These are phyloP conservation scores for Andricus grossulariae DNA, from an alignment of 1,140 invertebrate genomes.

Conservation along the genomic window DNA sequence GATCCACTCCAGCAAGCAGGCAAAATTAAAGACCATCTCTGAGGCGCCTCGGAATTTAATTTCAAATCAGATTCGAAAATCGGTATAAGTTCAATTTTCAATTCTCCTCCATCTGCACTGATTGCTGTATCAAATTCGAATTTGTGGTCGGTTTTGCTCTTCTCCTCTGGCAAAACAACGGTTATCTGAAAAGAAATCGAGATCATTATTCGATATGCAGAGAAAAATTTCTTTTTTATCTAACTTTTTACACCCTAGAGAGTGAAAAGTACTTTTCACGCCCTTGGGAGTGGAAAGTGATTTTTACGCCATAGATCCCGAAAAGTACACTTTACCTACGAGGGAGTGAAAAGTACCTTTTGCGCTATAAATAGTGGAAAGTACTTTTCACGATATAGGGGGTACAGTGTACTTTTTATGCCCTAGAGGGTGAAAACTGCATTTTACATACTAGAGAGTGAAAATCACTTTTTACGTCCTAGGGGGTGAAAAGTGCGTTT, in stretches of 20 bases:
- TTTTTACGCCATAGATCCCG: no score
- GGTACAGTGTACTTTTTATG: no score
- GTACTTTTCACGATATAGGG: no score
- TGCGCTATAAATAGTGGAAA: no score
- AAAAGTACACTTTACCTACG: no score
- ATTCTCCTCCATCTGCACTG: slow-evolving; percentile 73
- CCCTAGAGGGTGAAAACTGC: no score
- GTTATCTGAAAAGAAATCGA: slow-evolving; percentile 68
- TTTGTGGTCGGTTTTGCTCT: slow-evolving; percentile 69
- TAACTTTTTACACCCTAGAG: not conserved
- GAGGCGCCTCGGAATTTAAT: slow-evolving; percentile 81
- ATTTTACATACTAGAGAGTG: no score
- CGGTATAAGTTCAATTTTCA: slow-evolving; percentile 73
- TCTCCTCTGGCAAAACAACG: slow-evolving; percentile 65
- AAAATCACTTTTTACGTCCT: no score
- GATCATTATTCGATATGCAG: slow-evolving; percentile 41
- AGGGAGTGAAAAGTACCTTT: no score
- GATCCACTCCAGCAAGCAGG: slow-evolving; percentile 63
- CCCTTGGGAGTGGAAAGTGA: no score
- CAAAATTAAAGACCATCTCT: slow-evolving; percentile 77
- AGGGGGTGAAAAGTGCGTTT: no score
- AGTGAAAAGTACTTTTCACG: no score
- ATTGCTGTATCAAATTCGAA: slow-evolving; percentile 73
- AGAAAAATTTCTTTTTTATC: slow-evolving; percentile 33
- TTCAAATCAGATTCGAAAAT: slow-evolving; percentile 76